Base-by-base conservation (phyloP, 1,140 invertebrate genomes). In the Lepidurus packardi region DNA sequence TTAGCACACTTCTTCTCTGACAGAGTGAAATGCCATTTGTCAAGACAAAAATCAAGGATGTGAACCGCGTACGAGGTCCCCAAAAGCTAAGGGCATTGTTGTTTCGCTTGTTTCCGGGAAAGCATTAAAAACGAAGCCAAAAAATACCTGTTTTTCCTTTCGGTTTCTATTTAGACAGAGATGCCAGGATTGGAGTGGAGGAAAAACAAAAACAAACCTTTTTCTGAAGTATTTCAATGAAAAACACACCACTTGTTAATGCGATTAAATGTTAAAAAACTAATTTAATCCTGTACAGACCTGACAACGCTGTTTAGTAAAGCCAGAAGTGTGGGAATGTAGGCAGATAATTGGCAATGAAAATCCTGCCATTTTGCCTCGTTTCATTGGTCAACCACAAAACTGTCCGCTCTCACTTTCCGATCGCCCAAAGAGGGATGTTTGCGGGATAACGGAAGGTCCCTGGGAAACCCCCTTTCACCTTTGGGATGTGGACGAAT, bases 11-110 rank as follows among this genome's bases (percentile, higher is more conserved):
- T 65, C 53, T n/a, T 65, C 53, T 65, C 21, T 65, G 53, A 65
- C 53, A 65, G 53, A 65, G 21, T 21, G 53, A 9, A 65, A 65
- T 65, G 53, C 53, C 53, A 65, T 65, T 65, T 65, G 53, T 65
- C 53, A 65, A 65, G 53, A 65, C 53, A 65, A 65, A 65, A 65
- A 65, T 65, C 53, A 65, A 65, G 53, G 1, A 65, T 65, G 21
- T 65, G 21, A 65, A 65, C 53, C 53, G 16, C 53, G 13, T 65
- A 13, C 53, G 7, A 21, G 13, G 53, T 11, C 2, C 45, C 45
- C 5, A 16, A 10, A 34, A 34, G 10, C 45, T 16, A 65, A 65
- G 53, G 53, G 21, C 16, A 65, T 7, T 9, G 21, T 65, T 1
- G 53, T 8, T 65, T n/a, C 53, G 21, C 34, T 65, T 65, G 53